Conservation (phyloP, 2,888 invertebrate species). For the Isoperla grammatica region DNA sequence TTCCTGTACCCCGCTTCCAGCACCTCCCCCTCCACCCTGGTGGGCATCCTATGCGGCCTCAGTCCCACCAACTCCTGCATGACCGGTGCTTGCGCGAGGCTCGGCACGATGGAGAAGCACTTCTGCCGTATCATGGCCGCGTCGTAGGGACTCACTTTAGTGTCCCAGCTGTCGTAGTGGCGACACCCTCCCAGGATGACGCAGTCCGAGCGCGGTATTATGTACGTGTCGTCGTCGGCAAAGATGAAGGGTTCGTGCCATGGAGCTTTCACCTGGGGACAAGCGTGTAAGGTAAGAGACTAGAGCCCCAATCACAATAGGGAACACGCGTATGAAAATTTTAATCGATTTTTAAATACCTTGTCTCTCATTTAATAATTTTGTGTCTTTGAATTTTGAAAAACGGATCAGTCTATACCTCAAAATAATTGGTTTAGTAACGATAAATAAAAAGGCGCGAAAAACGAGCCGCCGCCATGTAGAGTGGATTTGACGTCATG, state of each 20-base stretch:
- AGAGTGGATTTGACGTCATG: too few relatives aligned
- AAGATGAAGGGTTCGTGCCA: slow-evolving; percentile 89
- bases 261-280: slow-evolving; percentile 63
- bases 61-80: slow-evolving; percentile 68
- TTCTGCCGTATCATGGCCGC: slow-evolving; percentile 70
- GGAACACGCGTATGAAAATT: too few relatives aligned
- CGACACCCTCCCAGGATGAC: slow-evolving; percentile 83
- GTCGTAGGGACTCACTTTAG: slow-evolving; percentile 62
- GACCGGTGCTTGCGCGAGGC: slow-evolving; percentile 50
- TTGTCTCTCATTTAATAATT: too few relatives aligned
- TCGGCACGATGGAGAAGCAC: slow-evolving; percentile 70
- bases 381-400: too few relatives aligned
- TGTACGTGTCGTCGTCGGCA: slow-evolving; percentile 78
- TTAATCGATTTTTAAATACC: too few relatives aligned
- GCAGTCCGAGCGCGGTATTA: slow-evolving; percentile 70
- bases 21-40: slow-evolving; percentile 65
- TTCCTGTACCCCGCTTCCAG: slow-evolving; percentile 29
- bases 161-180: slow-evolving; percentile 72
- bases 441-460: too few relatives aligned
- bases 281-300: too few relatives aligned
- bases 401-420: too few relatives aligned
- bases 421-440: too few relatives aligned
- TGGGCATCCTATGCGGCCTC: slow-evolving; percentile 67
- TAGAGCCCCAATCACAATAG: too few relatives aligned
- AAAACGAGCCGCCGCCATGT: too few relatives aligned